Evolutionary conservation across 2,888 invertebrate genomes (phyloP).

Genomic region (Acanthopleura granulata): DNA sequence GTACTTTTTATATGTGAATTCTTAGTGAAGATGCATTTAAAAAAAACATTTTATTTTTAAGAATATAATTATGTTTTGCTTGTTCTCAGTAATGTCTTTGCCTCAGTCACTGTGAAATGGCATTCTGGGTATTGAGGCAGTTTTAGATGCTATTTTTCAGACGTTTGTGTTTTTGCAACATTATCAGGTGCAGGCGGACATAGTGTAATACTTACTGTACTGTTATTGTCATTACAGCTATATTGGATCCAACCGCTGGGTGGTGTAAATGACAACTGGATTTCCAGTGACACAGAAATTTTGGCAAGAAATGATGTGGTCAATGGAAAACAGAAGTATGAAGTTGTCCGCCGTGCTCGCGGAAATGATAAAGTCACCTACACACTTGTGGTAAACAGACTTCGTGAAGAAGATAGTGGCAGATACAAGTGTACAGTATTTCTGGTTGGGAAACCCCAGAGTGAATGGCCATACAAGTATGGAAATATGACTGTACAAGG

Average conservation of each 20-base stretch:
- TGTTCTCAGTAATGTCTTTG: no score
- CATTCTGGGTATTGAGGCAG: no score
- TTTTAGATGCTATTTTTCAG: no score
- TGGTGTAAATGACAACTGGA: background rate
- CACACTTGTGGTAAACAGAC: slow-evolving; percentile 56
- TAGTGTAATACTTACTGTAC: no score
- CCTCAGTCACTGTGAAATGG: no score
- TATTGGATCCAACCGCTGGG: slow-evolving; percentile 2
- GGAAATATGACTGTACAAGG: slow-evolving; percentile 54
- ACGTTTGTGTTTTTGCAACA: no score
- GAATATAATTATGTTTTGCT: no score
- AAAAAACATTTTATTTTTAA: no score
- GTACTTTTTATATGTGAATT: no score
- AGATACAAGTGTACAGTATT: slow-evolving; percentile 56
- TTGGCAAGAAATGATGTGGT: background rate
- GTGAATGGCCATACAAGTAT: slow-evolving; percentile 46
- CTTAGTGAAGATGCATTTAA: no score
- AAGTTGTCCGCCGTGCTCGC: slow-evolving; percentile 37
- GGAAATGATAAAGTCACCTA: slow-evolving; percentile 48
- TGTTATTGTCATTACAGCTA: background rate
- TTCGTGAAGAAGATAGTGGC: slow-evolving; percentile 58
- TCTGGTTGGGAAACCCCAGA: slow-evolving; percentile 35
- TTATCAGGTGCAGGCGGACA: no score
- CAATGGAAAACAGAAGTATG: slow-evolving; percentile 46
- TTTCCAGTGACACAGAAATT: slow-evolving; percentile 14